phyloP scores from a whole-genome alignment of 1,140 invertebrate genomes.

The Stegodyphus mimosarum region DNA sequence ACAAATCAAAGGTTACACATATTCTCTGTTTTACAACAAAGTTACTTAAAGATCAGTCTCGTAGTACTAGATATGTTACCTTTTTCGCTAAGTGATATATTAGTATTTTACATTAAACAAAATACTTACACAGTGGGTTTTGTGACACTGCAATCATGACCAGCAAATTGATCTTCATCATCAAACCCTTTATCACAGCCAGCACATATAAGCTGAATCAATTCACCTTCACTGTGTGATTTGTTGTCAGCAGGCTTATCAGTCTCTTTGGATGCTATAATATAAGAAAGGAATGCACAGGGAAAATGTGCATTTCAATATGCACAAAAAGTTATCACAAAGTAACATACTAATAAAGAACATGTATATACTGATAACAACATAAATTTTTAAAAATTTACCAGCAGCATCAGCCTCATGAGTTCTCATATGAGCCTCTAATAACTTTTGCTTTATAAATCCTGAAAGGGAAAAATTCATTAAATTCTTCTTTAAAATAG shows the following conservation, averaged over 20 bases:
- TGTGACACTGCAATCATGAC: constrained; percentile 18
- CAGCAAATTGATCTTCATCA: constrained; percentile 55
- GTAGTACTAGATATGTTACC: too few species aligned
- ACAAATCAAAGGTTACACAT: too few species aligned
- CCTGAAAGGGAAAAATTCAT: constrained; percentile 12
- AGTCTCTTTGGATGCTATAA: neutral
- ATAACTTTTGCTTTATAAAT: constrained; percentile 33
- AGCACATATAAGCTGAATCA: constrained; percentile 51
- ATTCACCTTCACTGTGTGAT: constrained; percentile 29
- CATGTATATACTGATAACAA: too few species aligned
- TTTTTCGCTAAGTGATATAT: too few species aligned
- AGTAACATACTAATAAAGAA: too few species aligned
- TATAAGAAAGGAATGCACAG: neutral
- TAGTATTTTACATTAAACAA: neutral
- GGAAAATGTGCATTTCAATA: too few species aligned
- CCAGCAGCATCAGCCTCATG: constrained; percentile 29
- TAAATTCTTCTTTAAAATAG: too few species aligned
- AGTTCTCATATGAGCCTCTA: constrained; percentile 43
- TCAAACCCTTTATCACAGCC: constrained; percentile 50
- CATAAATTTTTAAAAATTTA: neutral
- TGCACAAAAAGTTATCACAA: too few species aligned
- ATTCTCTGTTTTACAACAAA: too few species aligned
- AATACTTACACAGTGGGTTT: neutral
- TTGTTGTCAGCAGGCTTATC: neutral
- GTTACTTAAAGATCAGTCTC: too few species aligned